phyloP scores from a whole-genome alignment of 1,140 invertebrate genomes.

The Panagrolaimus sp. region DNA sequence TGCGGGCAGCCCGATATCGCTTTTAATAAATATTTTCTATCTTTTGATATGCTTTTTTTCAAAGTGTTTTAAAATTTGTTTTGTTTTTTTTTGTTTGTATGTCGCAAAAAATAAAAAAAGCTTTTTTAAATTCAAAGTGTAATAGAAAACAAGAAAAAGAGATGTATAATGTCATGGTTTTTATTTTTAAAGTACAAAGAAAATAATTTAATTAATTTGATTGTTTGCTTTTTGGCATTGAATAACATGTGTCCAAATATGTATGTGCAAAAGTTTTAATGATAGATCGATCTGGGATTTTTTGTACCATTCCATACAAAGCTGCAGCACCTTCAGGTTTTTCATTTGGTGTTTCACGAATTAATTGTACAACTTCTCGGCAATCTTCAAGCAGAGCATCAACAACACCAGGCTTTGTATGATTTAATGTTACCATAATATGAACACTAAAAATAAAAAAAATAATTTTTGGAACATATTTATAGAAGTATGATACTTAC shows the following conservation, averaged over 20 bases:
- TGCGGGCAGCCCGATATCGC: too few species aligned
- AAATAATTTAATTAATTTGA: too few species aligned
- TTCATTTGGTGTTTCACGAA: slow-evolving; percentile 60
- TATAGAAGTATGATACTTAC: slow-evolving; percentile 62
- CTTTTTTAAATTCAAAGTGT: neutral
- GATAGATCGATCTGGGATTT: slow-evolving; percentile 78
- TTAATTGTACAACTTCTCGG: slow-evolving; percentile 62
- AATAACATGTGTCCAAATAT: slow-evolving; percentile 79
- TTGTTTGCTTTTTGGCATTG: slow-evolving; percentile 27
- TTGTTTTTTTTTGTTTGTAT: too few species aligned
- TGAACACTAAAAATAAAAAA: slow-evolving; percentile 69
- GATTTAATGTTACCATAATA: slow-evolving; percentile 82
- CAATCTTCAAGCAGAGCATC: slow-evolving; percentile 69
- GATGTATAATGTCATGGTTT: neutral
- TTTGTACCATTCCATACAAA: slow-evolving; percentile 85
- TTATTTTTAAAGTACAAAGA: too few species aligned
- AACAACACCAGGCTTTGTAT: slow-evolving; percentile 79
- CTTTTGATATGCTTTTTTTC: too few species aligned
- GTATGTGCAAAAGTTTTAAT: slow-evolving; percentile 76
- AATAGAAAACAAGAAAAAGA: neutral
- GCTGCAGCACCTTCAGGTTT: slow-evolving; percentile 65
- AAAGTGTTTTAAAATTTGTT: too few species aligned
- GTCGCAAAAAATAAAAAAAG: too few species aligned
- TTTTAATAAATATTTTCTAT: too few species aligned
- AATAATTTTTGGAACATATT: neutral